Percentiles rank a stretch among this genome's conserved stretches.
phyloP scores from a whole-genome alignment of 2,888 invertebrate species.

The Drosophila cracens region DNA sequence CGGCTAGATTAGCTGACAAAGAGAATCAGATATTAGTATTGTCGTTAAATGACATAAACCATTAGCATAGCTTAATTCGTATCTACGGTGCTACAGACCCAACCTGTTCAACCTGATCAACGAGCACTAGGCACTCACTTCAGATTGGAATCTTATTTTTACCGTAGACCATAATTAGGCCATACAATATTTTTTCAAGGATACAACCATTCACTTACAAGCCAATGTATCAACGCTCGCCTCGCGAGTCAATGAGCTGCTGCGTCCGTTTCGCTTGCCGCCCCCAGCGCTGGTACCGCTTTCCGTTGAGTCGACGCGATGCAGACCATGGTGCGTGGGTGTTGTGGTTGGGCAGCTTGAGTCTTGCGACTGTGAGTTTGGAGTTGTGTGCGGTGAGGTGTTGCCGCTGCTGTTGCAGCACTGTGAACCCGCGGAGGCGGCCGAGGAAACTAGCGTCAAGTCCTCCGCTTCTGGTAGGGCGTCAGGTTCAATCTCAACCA shows the following conservation, averaged over 20 bases:
- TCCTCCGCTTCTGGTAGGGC: slow-evolving; percentile 60
- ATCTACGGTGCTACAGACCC: not conserved
- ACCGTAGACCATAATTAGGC: not conserved
- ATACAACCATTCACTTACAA: slow-evolving; percentile 78
- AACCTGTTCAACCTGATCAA: not conserved
- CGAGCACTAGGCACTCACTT: not conserved
- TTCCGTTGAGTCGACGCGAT: slow-evolving; percentile 79
- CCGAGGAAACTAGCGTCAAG: slow-evolving; percentile 65
- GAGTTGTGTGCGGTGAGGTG: slow-evolving; percentile 61
- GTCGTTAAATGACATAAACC: not conserved
- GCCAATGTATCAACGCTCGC: slow-evolving; percentile 88
- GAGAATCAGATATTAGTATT: slow-evolving; percentile 2
- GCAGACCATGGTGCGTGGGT: slow-evolving; percentile 74
- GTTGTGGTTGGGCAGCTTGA: slow-evolving; percentile 54
- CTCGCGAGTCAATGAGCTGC: slow-evolving; percentile 88
- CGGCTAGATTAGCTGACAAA: slow-evolving; percentile 77
- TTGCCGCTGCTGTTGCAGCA: slow-evolving; percentile 76
- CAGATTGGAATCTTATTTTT: not conserved
- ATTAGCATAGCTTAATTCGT: not conserved
- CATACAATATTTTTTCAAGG: not conserved
- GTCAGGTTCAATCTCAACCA: slow-evolving; percentile 12
- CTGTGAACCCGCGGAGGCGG: slow-evolving; percentile 65
- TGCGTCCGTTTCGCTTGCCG: slow-evolving; percentile 74
- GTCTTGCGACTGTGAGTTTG: slow-evolving; percentile 70
- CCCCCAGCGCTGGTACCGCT: slow-evolving; percentile 44